These are phyloP conservation scores for Enteromius thamalakanensis DNA, from an alignment of 2,797 vertebrate genomes.

Conservation along the genomic window DNA sequence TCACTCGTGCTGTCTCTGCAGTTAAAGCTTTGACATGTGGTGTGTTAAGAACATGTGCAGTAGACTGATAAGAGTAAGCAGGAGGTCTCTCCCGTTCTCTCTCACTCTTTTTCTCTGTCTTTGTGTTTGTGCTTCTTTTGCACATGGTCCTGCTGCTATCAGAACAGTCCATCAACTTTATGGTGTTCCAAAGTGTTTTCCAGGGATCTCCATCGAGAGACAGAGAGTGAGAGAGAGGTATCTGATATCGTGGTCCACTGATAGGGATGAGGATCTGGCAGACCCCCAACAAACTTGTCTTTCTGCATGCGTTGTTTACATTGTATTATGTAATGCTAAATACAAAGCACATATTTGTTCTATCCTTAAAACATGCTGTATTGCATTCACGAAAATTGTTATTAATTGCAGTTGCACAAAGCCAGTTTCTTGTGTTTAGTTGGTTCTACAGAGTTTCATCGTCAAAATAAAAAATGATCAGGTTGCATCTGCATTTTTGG, in stretches of 20 bases:
- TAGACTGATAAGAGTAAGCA: slow-evolving; percentile 75
- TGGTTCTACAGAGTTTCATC: not conserved
- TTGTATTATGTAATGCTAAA: not conserved
- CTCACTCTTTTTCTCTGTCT: slow-evolving; percentile 35
- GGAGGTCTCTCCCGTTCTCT: slow-evolving; percentile 60
- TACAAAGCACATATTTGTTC: not conserved
- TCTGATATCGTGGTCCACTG: slow-evolving; percentile 1
- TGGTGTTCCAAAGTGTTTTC: slow-evolving; percentile 51
- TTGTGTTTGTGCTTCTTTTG: slow-evolving; percentile 30
- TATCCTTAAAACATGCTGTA: not conserved
- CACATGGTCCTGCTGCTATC: slow-evolving; percentile 64
- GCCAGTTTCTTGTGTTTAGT: not conserved
- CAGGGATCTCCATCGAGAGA: slow-evolving; percentile 11
- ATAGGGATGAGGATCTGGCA: not conserved
- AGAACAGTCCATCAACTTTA: slow-evolving; percentile 64
- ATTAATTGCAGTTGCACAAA: not conserved
- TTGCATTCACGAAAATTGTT: not conserved
- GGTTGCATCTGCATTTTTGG: not conserved
- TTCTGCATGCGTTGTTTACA: not conserved
- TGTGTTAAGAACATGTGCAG: slow-evolving; percentile 78
- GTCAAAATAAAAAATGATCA: not conserved
- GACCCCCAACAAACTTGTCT: not conserved
- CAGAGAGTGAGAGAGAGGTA: slow-evolving; percentile 38
- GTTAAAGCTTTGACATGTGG: slow-evolving; percentile 46
- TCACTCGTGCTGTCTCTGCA: slow-evolving; percentile 22